phyloP scores from a whole-genome alignment of 2,888 invertebrate species.

The Nomada fabriciana region DNA sequence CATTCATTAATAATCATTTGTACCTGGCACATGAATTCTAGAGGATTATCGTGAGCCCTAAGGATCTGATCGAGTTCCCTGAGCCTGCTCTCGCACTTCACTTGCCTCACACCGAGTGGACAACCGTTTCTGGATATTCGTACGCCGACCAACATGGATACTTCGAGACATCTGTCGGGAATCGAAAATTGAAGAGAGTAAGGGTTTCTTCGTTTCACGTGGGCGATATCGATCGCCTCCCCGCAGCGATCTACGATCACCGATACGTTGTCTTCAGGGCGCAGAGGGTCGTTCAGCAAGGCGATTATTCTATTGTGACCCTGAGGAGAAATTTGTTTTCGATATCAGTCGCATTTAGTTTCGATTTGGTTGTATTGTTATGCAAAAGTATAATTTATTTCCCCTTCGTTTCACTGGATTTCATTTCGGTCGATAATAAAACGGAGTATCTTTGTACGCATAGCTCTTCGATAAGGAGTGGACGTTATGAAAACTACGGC shows the following conservation, averaged over 20 bases:
- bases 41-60: slow-evolving; percentile 91
- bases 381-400: no score
- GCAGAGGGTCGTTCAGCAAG: slow-evolving; percentile 91
- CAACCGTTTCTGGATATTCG: slow-evolving; percentile 93
- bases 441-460: no score
- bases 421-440: no score
- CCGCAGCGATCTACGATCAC: slow-evolving; percentile 93
- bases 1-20: no score
- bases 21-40: slow-evolving; percentile 95
- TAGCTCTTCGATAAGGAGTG: no score
- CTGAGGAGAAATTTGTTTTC: slow-evolving; percentile 84
- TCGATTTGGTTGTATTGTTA: no score
- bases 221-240: slow-evolving; percentile 90
- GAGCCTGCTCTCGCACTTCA: slow-evolving; percentile 94
- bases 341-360: neutral
- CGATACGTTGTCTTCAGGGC: slow-evolving; percentile 91
- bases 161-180: slow-evolving; percentile 92
- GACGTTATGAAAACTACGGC: no score
- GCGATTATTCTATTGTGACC: slow-evolving; percentile 94
- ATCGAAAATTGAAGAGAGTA: slow-evolving; percentile 93
- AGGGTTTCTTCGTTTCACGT: slow-evolving; percentile 92
- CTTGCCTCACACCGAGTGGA: slow-evolving; percentile 92
- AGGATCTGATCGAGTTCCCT: slow-evolving; percentile 93
- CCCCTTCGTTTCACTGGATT: no score
- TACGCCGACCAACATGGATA: slow-evolving; percentile 93